A percentile compares a stretch with the other conserved stretches of the same genome.
These are phyloP conservation scores for Catharus ustulatus DNA, from an alignment of 2,797 vertebrate species.

Conservation along the genomic window DNA sequence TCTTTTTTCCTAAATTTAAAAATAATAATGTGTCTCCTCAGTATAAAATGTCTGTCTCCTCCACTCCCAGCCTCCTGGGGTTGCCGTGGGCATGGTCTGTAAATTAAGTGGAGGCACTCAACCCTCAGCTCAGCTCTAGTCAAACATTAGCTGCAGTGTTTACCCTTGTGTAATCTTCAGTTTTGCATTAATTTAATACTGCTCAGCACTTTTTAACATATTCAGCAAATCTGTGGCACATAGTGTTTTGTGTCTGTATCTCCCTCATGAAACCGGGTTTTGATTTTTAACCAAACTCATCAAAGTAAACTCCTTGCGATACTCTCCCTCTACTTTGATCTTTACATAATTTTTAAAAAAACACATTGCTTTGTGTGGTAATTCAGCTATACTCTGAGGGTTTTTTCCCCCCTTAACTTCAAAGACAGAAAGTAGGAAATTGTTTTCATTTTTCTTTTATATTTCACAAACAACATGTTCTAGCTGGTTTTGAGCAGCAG, in stretches of 20 bases:
- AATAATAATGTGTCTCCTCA: conserved; percentile 65
- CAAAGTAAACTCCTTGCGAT: conserved; percentile 33
- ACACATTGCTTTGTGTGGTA: conserved; percentile 29
- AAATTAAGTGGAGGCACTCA: conserved; percentile 69
- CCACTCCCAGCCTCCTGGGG: conserved; percentile 60
- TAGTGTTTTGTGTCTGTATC: conserved; percentile 38
- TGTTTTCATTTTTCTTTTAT: conserved; percentile 52
- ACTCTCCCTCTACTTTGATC: conserved; percentile 51
- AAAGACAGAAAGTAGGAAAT: conserved; percentile 61
- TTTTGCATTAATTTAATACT: conserved; percentile 74
- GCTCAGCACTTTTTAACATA: conserved; percentile 70
- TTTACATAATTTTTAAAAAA: conserved; percentile 16
- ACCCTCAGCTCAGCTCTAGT: conserved; percentile 68
- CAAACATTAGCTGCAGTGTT: conserved; percentile 76
- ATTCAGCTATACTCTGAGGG: conserved; percentile 28
- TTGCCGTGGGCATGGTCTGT: conserved; percentile 68
- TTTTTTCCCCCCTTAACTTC: conserved; percentile 44
- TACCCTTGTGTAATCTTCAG: conserved; percentile 77
- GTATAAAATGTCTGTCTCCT: conserved; percentile 67
- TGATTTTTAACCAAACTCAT: conserved; percentile 63
- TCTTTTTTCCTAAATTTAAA: conserved; percentile 60
- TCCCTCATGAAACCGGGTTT: conserved; percentile 59
- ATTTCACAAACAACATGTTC: conserved; percentile 11
- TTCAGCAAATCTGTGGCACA: conserved; percentile 64
- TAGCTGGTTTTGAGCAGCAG: conserved; percentile 27